Evolutionary conservation across 2,797 vertebrate genomes (phyloP).

Genomic region (Brotula barbata): DNA sequence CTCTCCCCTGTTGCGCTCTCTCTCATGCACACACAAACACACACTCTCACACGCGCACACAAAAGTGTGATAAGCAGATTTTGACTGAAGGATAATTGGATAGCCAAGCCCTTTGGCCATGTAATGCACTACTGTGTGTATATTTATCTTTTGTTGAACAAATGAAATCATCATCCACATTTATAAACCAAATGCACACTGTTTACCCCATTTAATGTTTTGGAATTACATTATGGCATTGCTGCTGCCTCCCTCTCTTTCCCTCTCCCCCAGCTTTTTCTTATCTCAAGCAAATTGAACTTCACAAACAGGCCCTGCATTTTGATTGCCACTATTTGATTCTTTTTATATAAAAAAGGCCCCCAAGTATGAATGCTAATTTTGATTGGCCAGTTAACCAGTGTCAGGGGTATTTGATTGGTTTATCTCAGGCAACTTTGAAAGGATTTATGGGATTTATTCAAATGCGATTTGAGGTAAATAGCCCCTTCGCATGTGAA

Average conservation of each 20-base stretch:
- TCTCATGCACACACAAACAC: neutral
- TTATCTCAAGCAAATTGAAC: constrained; percentile 66
- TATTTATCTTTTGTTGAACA: constrained; percentile 48
- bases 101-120: constrained; percentile 22
- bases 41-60: constrained; percentile 10
- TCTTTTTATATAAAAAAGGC: constrained; percentile 63
- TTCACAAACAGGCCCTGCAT: constrained; percentile 57
- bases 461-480: constrained; percentile 74
- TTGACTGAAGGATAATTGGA: constrained; percentile 42
- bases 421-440: constrained; percentile 69
- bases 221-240: constrained; percentile 53
- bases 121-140: constrained; percentile 14
- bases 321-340: constrained; percentile 70
- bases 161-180: constrained; percentile 54
- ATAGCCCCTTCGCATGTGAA: constrained; percentile 63
- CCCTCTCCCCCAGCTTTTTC: constrained; percentile 62
- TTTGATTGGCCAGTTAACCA: constrained; percentile 63
- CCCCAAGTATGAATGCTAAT: constrained; percentile 65
- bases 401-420: constrained; percentile 64
- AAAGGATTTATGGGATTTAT: constrained; percentile 75
- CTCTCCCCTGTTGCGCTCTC: too few relatives aligned
- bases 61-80: constrained; percentile 42
- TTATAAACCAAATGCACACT: constrained; percentile 49
- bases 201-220: constrained; percentile 59
- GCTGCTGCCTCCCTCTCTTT: constrained; percentile 37